Conservation (phyloP, 30 jellyfish, hydroid and myxozoan genomes). For the Pseudorhiza aurosa region DNA sequence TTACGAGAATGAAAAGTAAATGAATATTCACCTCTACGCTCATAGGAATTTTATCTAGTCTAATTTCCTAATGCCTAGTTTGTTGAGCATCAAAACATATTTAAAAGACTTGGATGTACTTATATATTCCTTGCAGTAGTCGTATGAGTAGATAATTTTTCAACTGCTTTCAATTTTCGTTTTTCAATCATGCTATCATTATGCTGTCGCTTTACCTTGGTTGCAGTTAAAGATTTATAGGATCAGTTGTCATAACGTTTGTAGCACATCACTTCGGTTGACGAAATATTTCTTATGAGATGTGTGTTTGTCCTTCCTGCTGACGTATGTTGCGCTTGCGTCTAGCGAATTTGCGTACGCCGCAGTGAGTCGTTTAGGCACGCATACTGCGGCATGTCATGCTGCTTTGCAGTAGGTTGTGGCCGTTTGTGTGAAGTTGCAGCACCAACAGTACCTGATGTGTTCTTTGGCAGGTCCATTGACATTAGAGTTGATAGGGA, state of each 20-base stretch:
- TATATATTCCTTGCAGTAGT: neutral
- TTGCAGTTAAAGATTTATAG: neutral
- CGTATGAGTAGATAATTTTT: neutral
- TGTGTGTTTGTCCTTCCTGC: too few relatives aligned
- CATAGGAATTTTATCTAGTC: neutral
- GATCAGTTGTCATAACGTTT: neutral
- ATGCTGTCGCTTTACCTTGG: neutral
- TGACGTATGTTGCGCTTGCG: too few relatives aligned
- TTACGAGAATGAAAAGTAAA: slow-evolving; percentile 35
- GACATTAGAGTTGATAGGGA: too few relatives aligned
- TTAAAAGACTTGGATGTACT: slow-evolving; percentile 28
- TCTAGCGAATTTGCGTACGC: too few relatives aligned
- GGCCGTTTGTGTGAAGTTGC: too few relatives aligned
- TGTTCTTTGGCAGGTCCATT: too few relatives aligned
- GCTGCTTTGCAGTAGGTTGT: too few relatives aligned
- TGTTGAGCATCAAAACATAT: slow-evolving; percentile 24
- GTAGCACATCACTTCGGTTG: neutral
- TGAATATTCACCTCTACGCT: neutral
- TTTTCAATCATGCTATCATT: neutral
- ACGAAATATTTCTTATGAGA: too few relatives aligned
- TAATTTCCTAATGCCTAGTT: neutral
- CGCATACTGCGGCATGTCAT: too few relatives aligned
- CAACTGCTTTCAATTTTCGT: neutral
- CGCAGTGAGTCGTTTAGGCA: too few relatives aligned
- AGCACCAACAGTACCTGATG: too few relatives aligned